Conservation (phyloP, 2,113 vertebrate genomes). For the Crypturellus undulatus region DNA sequence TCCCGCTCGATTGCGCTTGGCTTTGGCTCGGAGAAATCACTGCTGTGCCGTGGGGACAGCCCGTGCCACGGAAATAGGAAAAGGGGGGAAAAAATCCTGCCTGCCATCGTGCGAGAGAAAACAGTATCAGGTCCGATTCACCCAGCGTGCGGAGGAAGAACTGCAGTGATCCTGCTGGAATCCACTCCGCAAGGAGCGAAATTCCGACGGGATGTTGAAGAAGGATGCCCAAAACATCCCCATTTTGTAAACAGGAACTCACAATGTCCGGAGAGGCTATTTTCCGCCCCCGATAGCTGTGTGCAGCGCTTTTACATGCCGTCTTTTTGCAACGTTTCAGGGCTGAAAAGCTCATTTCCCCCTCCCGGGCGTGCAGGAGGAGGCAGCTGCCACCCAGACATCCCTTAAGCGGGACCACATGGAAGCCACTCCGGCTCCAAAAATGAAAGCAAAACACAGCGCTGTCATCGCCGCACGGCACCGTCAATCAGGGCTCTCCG, state of each 20-base stretch:
- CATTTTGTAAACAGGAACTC: constrained; percentile 59
- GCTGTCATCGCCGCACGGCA: constrained; percentile 73
- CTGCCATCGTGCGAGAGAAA: background rate
- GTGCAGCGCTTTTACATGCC: constrained; percentile 33
- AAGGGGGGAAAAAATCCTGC: background rate
- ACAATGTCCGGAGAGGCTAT: constrained; percentile 44
- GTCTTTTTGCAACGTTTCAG: constrained; percentile 4
- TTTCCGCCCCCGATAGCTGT: constrained; percentile 4
- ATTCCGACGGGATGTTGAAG: background rate
- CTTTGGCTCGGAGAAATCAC: background rate
- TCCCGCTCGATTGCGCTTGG: constrained; percentile 16
- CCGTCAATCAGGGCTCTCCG: constrained; percentile 53
- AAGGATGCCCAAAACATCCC: background rate
- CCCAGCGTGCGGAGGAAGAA: background rate
- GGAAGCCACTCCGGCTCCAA: constrained; percentile 69
- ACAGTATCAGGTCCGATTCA: background rate
- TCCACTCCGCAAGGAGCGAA: constrained; percentile 23
- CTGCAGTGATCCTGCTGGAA: background rate
- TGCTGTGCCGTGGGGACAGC: background rate
- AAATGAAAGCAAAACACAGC: constrained; percentile 73
- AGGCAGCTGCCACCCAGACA: constrained; percentile 71
- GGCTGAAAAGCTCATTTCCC: constrained; percentile 63
- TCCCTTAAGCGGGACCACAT: constrained; percentile 69
- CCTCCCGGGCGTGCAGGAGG: constrained; percentile 42
- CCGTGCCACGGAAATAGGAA: background rate